These are phyloP conservation scores for Augiades crinisus DNA, from an alignment of 2,888 invertebrate genomes.

Conservation along the genomic window DNA sequence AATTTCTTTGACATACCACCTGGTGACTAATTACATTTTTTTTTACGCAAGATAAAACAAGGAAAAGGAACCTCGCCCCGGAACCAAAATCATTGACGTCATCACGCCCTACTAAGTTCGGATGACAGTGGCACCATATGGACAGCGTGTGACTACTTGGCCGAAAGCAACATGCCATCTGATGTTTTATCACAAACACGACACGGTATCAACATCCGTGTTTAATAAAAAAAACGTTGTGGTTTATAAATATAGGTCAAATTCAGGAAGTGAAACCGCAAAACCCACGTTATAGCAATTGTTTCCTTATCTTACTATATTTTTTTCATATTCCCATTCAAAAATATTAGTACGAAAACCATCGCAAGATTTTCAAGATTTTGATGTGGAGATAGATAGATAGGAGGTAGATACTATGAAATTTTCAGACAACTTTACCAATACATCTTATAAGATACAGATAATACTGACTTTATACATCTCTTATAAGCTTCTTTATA, in stretches of 20 bases:
- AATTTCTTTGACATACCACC: no score
- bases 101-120: conserved; percentile 33
- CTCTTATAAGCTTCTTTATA: neutral
- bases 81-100: conserved; percentile 37
- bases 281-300: conserved; percentile 42
- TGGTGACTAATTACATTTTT: neutral
- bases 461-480: no score
- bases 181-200: conserved; percentile 55
- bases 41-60: neutral
- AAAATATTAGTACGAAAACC: no score
- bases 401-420: no score
- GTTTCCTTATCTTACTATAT: neutral
- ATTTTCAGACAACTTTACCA: no score
- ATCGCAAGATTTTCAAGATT: no score
- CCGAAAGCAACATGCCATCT: conserved; percentile 43
- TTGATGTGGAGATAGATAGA: no score
- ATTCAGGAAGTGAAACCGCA: conserved; percentile 73
- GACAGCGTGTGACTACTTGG: conserved; percentile 47
- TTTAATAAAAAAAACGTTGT: conserved; percentile 34
- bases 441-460: no score
- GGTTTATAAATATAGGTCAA: conserved; percentile 57
- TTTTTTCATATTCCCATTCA: no score
- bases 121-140: conserved; percentile 48
- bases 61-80: conserved; percentile 49
- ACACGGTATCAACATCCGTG: conserved; percentile 67